phyloP scores from a whole-genome alignment of 2,888 invertebrate species.

The Drosophila diplacantha region DNA sequence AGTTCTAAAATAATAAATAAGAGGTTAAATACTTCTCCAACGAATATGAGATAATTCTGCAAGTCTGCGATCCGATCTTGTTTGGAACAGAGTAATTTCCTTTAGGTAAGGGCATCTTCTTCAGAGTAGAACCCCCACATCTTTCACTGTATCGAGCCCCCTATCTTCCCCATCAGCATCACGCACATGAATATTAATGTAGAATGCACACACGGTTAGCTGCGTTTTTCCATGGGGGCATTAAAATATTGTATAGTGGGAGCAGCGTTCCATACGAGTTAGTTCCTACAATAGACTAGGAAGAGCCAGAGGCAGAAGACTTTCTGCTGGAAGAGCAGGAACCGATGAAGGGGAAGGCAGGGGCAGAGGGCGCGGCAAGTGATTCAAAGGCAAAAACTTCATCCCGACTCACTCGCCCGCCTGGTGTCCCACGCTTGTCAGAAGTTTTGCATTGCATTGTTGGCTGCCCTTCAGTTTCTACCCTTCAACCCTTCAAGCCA shows the following conservation, averaged over 20 bases:
- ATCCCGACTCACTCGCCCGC: slow-evolving; percentile 12
- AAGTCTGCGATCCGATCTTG: too few species aligned
- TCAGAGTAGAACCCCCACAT: too few species aligned
- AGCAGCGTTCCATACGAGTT: slow-evolving; percentile 70
- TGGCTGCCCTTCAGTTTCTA: slow-evolving; percentile 17
- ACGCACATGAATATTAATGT: slow-evolving; percentile 66
- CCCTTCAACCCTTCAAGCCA: slow-evolving; percentile 21
- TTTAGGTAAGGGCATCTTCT: neutral
- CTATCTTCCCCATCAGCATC: slow-evolving; percentile 42
- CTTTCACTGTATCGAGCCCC: neutral
- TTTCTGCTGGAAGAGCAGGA: slow-evolving; percentile 3
- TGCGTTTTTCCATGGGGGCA: slow-evolving; percentile 65
- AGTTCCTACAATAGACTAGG: slow-evolving; percentile 60
- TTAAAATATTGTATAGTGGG: slow-evolving; percentile 60
- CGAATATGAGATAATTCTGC: neutral
- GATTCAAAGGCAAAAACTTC: slow-evolving; percentile 16
- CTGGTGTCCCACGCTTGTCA: slow-evolving; percentile 37
- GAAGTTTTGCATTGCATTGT: slow-evolving; percentile 49
- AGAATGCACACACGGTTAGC: slow-evolving; percentile 72
- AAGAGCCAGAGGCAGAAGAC: slow-evolving; percentile 27
- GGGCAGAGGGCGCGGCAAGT: slow-evolving; percentile 2
- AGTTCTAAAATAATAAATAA: neutral
- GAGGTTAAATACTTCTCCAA: too few species aligned
- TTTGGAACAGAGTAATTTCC: neutral
- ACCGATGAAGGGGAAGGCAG: slow-evolving; percentile 10